Conservation (phyloP, 2,113 vertebrate species). For the Malurus elegans region DNA sequence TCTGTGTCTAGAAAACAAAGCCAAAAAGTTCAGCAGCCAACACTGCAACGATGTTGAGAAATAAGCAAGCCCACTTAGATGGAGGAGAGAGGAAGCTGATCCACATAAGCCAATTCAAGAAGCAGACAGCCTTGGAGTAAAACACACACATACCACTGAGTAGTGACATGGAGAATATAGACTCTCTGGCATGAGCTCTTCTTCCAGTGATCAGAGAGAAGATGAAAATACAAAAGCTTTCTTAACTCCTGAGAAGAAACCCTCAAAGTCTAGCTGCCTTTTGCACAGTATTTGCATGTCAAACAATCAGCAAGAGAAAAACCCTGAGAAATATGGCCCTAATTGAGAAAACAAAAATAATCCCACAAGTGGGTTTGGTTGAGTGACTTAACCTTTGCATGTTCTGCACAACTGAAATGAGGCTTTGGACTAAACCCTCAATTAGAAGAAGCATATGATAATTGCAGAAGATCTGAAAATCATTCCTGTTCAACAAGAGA, state of each 20-base stretch:
- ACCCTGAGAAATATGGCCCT: not conserved
- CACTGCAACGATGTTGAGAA: not conserved
- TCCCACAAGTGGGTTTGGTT: not conserved
- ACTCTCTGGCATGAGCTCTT: not conserved
- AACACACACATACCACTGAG: not conserved
- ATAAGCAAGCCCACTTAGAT: not conserved
- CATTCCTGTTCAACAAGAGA: not conserved
- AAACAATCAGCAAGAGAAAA: not conserved
- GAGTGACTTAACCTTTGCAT: not conserved
- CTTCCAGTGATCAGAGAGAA: not conserved
- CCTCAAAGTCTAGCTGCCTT: not conserved
- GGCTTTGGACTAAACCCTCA: not conserved
- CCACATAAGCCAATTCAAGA: not conserved
- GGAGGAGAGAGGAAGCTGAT: not conserved
- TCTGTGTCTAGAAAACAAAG: not conserved
- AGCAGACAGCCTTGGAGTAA: not conserved
- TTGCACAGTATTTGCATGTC: not conserved
- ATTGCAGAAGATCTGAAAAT: not conserved
- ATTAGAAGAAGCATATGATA: not conserved
- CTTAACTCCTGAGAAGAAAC: not conserved
- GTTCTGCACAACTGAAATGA: not conserved
- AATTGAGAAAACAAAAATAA: not conserved
- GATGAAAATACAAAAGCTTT: not conserved
- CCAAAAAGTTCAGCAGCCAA: not conserved
- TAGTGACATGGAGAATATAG: not conserved